Evolutionary conservation across 2,113 vertebrate genomes (phyloP), one percentile per base, ranked within the genome.

Genomic region (Tragelaphus buxtoni): DNA sequence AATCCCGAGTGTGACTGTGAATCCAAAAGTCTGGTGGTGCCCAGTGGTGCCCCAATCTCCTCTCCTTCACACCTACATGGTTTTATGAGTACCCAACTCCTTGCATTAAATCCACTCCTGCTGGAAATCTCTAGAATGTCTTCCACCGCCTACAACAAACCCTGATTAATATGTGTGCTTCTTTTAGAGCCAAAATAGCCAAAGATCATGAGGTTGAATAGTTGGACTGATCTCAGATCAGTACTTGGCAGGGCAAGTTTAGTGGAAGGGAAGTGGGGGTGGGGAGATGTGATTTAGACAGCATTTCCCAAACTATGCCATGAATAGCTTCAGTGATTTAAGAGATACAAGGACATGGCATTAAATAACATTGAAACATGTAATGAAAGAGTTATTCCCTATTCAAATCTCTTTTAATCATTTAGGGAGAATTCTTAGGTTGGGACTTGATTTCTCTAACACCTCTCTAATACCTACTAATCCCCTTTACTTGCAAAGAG

Each of bases 401-500:
- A 63, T 86, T 74, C 61, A 35, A 8, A 60, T 83, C 63, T 55
- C 13, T 95, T 93, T 60, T 85, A 39, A 74, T 88, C 79, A 49
- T 72, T 84, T 77, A 65, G 60, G 30, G 65, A 83, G 56, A 74
- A 61, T 77, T 87, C 81, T 88, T 85, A 30, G 56, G 32, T 65
- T 85, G 69, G 13, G 32, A 85, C 76, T 93, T 45, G 32, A 63
- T 94, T 94, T 91, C 82, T 80, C 85, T 76, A 92, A 56, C 45
- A 93, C 32, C 61, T 47, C 69, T 51, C 61, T 72, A 95, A 84
- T 94, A 56, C 60, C 55, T 30, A 87, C 47, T 92, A 91, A 95
- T 80, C 77, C 53, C 53, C 17, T 96, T 85, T 96, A 72, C 89
- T 92, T 95, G 63, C 53, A 24, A 53, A 93, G 63, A 93, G 55